These are phyloP conservation scores for Malurus elegans DNA, from an alignment of 2,113 vertebrate species.

Conservation along the genomic window DNA sequence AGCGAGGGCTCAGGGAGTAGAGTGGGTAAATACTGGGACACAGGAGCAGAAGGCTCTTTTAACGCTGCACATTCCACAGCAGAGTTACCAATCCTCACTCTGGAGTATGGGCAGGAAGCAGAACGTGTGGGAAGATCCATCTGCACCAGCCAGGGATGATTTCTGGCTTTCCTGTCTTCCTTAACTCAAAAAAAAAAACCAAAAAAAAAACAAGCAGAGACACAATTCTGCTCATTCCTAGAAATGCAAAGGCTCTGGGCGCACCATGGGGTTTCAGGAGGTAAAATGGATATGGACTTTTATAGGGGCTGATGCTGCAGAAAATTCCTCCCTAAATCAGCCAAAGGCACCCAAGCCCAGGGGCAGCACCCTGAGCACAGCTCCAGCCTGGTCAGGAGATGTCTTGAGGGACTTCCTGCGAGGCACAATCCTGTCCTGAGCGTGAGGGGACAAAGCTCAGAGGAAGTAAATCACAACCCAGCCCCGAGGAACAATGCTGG, in stretches of 20 bases:
- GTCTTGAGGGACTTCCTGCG: conserved; percentile 27
- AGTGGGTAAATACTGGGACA: neutral
- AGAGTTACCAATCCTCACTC: neutral
- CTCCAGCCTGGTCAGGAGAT: conserved; percentile 5
- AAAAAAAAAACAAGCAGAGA: neutral
- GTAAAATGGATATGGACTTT: neutral
- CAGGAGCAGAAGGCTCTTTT: neutral
- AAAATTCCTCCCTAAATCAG: neutral
- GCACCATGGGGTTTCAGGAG: neutral
- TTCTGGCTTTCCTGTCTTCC: neutral
- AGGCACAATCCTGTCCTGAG: neutral
- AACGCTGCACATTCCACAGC: neutral
- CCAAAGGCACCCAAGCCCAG: neutral
- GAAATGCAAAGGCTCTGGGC: neutral
- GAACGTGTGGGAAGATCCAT: neutral
- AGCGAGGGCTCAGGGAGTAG: neutral
- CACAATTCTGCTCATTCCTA: too few relatives aligned
- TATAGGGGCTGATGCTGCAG: neutral
- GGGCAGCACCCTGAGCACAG: neutral
- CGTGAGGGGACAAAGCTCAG: neutral
- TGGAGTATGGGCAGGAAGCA: neutral
- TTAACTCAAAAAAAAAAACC: neutral
- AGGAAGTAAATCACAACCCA: conserved; percentile 47
- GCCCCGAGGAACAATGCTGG: conserved; percentile 76
- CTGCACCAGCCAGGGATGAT: neutral